phyloP scores from a whole-genome alignment of 1,140 invertebrate genomes.

The Zaprionus tsacasi region DNA sequence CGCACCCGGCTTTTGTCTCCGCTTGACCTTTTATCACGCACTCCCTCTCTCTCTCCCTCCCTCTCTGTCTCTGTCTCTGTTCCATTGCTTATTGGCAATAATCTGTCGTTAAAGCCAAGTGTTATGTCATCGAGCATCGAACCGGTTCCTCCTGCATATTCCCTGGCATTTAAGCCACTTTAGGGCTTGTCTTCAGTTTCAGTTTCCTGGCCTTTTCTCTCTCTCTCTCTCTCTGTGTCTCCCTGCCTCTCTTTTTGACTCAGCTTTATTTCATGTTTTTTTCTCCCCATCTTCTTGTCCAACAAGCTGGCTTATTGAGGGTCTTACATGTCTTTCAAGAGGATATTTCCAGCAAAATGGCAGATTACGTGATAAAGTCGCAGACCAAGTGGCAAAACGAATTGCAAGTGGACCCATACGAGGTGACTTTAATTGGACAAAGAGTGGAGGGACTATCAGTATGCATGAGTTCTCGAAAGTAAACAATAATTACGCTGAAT shows the following conservation, averaged over 20 bases:
- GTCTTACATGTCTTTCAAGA: constrained; percentile 41
- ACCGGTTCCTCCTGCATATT: constrained; percentile 66
- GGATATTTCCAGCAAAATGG: constrained; percentile 30
- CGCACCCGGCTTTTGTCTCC: constrained; percentile 60
- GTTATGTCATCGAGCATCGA: constrained; percentile 68
- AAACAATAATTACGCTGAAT: background rate
- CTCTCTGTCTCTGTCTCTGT: background rate
- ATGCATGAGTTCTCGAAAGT: constrained; percentile 6
- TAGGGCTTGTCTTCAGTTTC: constrained; percentile 53
- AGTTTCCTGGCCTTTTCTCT: constrained; percentile 37
- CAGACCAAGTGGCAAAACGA: constrained; percentile 19
- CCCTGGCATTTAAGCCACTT: constrained; percentile 66
- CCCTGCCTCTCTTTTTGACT: background rate
- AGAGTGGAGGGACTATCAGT: background rate
- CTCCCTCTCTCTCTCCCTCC: background rate
- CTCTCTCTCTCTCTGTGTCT: constrained; percentile 12
- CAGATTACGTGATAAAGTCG: constrained; percentile 46
- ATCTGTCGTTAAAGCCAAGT: constrained; percentile 67
- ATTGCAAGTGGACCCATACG: constrained; percentile 23
- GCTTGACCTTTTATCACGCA: constrained; percentile 63
- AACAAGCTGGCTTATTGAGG: constrained; percentile 34
- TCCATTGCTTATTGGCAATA: constrained; percentile 51
- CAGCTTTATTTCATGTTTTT: constrained; percentile 9
- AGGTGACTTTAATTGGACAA: constrained; percentile 9
- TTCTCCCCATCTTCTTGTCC: background rate